Percentiles rank a stretch among this genome's conserved stretches.
These are phyloP conservation scores for Patiria pectinifera DNA, from an alignment of 53 echinoderm and acorn worm genomes.

Conservation along the genomic window DNA sequence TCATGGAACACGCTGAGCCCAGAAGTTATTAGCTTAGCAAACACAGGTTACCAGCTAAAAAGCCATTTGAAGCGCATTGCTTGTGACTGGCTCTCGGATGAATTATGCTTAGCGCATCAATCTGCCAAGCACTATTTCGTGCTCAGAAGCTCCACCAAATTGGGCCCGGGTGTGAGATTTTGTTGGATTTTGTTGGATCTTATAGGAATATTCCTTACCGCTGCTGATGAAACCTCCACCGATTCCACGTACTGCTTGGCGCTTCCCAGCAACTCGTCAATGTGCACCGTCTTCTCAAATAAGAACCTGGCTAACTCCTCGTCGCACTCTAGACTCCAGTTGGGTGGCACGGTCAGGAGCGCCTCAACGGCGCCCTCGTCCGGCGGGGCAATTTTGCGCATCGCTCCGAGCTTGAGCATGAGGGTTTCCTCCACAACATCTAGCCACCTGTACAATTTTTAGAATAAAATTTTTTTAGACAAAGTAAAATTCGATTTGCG, in stretches of 20 bases:
- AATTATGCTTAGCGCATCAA: neutral
- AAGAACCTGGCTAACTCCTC: slow-evolving; percentile 92
- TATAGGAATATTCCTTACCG: slow-evolving; percentile 61
- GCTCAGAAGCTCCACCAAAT: neutral
- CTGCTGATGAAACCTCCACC: slow-evolving; percentile 89
- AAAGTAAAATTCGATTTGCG: no score
- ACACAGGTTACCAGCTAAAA: no score
- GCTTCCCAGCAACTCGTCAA: slow-evolving; percentile 86
- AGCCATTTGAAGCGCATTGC: no score
- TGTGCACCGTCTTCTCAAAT: slow-evolving; percentile 88
- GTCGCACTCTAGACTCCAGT: slow-evolving; percentile 91
- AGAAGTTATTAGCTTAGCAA: no score
- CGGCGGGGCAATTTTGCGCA: slow-evolving; percentile 63
- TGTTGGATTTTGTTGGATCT: neutral
- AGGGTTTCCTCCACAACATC: slow-evolving; percentile 84
- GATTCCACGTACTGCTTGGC: slow-evolving; percentile 95
- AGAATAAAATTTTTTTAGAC: neutral
- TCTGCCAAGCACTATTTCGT: neutral
- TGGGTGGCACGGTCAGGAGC: slow-evolving; percentile 68
- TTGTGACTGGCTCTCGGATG: no score
- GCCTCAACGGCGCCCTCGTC: slow-evolving; percentile 69
- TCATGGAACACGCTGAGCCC: no score
- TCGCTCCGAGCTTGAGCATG: slow-evolving; percentile 67
- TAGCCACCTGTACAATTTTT: slow-evolving; percentile 74
- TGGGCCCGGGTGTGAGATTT: neutral